Evolutionary conservation across 2,888 invertebrate genomes (phyloP).

Genomic region (Pyrgus malvae): DNA sequence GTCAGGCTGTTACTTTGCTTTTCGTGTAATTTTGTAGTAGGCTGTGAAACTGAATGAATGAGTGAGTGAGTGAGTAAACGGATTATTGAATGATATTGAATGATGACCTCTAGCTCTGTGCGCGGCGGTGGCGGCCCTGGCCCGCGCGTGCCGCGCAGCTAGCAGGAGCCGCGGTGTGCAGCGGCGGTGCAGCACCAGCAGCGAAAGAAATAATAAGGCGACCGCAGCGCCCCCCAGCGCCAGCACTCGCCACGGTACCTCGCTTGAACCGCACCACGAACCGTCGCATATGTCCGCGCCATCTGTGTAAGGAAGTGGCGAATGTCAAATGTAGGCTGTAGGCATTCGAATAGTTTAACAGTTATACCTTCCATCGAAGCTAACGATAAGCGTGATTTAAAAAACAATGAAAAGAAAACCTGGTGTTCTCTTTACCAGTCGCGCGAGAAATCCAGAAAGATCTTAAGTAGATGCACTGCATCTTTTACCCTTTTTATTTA

Average conservation of each 20-base stretch:
- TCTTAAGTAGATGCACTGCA: no score
- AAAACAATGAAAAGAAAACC: no score
- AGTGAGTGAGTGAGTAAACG: not conserved
- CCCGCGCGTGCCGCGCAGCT: slow-evolving; percentile 61
- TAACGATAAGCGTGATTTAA: no score
- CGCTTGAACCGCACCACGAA: slow-evolving; percentile 53
- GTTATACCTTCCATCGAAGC: no score
- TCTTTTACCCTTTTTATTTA: no score
- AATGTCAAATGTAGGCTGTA: no score
- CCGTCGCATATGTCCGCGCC: slow-evolving; percentile 2
- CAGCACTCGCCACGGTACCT: slow-evolving; percentile 82
- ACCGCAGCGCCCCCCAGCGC: slow-evolving; percentile 75
- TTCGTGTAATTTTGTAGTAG: not conserved
- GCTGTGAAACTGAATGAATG: not conserved
- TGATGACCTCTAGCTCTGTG: slow-evolving; percentile 61
- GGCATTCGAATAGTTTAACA: no score
- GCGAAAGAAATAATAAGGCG: slow-evolving; percentile 70
- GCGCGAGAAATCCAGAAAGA: no score
- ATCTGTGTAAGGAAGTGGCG: no score
- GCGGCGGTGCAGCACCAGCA: slow-evolving; percentile 75
- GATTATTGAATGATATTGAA: not conserved
- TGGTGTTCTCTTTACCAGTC: no score
- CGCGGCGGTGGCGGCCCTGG: slow-evolving; percentile 57
- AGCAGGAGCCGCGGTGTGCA: slow-evolving; percentile 66
- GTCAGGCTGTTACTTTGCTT: no score